phyloP scores from a whole-genome alignment of 2,113 vertebrate species.

The Nannobrachium achirus region DNA sequence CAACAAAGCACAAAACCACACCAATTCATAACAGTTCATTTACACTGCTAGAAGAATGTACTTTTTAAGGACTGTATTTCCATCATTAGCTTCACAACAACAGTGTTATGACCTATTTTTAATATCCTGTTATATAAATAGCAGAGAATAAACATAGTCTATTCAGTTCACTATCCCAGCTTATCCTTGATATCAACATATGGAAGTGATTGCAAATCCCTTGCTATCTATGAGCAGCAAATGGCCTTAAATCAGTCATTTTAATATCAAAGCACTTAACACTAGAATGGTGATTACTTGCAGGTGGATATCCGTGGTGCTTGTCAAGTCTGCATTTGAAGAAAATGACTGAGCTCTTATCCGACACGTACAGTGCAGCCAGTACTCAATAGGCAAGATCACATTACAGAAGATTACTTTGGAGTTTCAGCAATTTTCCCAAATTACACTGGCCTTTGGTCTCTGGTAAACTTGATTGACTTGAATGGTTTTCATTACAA shows the following conservation, averaged over 20 bases:
- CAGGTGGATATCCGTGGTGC: constrained; percentile 73
- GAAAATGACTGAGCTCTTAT: constrained; percentile 81
- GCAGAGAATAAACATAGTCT: constrained; percentile 33
- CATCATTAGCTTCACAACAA: neutral
- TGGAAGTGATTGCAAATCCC: constrained; percentile 77
- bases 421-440: constrained; percentile 78
- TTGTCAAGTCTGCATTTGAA: constrained; percentile 76
- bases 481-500: constrained; percentile 83
- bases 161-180: constrained; percentile 46
- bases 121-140: constrained; percentile 26
- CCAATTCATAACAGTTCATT: neutral
- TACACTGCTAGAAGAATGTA: no score
- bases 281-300: constrained; percentile 81
- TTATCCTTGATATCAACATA: constrained; percentile 73
- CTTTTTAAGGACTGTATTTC: neutral
- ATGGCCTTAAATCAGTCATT: constrained; percentile 81
- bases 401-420: constrained; percentile 81
- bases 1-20: neutral
- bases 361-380: constrained; percentile 80
- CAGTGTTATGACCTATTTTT: constrained; percentile 34
- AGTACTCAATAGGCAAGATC: constrained; percentile 75
- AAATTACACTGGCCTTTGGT: constrained; percentile 83
- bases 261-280: constrained; percentile 85
- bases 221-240: constrained; percentile 75
- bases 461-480: constrained; percentile 78